Percentiles rank a stretch among this genome's conserved stretches.
These are phyloP conservation scores for Peromyscus maniculatus DNA, from an alignment of 2,113 vertebrate genomes.

Conservation along the genomic window DNA sequence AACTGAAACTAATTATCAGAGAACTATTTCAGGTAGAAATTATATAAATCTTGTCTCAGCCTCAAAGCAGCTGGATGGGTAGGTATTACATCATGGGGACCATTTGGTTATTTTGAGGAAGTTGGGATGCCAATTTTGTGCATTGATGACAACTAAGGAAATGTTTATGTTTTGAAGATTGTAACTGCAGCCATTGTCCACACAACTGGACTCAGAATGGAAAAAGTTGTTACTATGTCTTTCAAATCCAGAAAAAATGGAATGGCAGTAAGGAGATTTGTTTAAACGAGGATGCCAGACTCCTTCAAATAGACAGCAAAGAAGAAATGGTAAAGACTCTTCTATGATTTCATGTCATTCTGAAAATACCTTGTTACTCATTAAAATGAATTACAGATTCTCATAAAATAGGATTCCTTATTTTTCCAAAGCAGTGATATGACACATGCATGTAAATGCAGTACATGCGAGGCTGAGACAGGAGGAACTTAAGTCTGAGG, in stretches of 20 bases:
- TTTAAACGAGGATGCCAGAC: neutral
- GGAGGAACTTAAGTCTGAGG: neutral
- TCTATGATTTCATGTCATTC: neutral
- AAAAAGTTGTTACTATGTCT: conserved; percentile 65
- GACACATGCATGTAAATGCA: too few relatives aligned
- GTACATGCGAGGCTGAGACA: neutral
- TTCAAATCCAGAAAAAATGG: conserved; percentile 1
- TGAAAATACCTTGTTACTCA: conserved; percentile 8
- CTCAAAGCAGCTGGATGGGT: neutral
- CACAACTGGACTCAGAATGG: conserved; percentile 69
- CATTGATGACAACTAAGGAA: conserved; percentile 17
- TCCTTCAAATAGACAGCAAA: conserved; percentile 76
- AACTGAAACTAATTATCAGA: conserved; percentile 16
- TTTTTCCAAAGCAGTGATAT: neutral
- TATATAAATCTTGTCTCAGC: neutral
- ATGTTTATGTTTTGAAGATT: conserved; percentile 66
- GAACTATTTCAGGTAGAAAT: neutral
- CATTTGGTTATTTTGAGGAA: neutral
- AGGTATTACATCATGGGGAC: neutral
- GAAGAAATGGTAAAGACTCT: conserved; percentile 76
- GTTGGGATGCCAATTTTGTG: neutral
- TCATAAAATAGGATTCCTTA: neutral
- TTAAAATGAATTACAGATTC: conserved; percentile 28
- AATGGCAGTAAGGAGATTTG: neutral
- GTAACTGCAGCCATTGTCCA: conserved; percentile 62